Conservation (phyloP, 2,888 invertebrate genomes). For the Onthophagus sagittarius region DNA sequence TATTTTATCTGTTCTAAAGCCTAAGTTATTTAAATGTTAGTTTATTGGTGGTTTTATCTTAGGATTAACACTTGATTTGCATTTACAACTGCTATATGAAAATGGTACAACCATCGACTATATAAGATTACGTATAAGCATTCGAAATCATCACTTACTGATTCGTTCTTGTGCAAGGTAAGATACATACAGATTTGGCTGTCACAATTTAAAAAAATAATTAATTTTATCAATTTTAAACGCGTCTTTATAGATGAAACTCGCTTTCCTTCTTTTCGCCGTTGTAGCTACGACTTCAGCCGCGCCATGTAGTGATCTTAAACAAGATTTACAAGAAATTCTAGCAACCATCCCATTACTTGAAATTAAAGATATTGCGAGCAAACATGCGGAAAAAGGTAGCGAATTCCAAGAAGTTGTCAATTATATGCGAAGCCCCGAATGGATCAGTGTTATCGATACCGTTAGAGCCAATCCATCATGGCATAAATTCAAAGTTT, state of each 20-base stretch:
- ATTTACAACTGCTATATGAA: too few species aligned
- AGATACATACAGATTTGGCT: background rate
- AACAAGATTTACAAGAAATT: conserved; percentile 31
- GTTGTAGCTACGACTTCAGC: conserved; percentile 25
- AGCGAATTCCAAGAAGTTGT: conserved; percentile 32
- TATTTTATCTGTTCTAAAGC: too few species aligned
- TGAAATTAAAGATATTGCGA: conserved; percentile 29
- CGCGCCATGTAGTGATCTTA: conserved; percentile 18
- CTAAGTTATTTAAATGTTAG: too few species aligned
- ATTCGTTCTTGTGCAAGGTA: background rate
- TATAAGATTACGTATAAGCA: too few species aligned
- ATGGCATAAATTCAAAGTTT: conserved; percentile 28
- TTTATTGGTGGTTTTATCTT: too few species aligned
- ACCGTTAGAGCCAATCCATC: conserved; percentile 24
- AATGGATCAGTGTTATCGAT: conserved; percentile 32
- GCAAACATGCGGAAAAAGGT: conserved; percentile 30
- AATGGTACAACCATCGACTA: too few species aligned
- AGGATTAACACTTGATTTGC: too few species aligned
- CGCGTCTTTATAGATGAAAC: conserved; percentile 26
- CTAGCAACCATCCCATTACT: conserved; percentile 32
- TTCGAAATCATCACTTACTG: background rate
- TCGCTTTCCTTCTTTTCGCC: conserved; percentile 23
- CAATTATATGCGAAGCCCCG: conserved; percentile 32
- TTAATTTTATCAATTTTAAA: background rate
- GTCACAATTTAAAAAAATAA: background rate